Evolutionary conservation across 1,140 invertebrate genomes (phyloP), one percentile per base, ranked within the genome.

Genomic region (Metopolophium dirhodum): DNA sequence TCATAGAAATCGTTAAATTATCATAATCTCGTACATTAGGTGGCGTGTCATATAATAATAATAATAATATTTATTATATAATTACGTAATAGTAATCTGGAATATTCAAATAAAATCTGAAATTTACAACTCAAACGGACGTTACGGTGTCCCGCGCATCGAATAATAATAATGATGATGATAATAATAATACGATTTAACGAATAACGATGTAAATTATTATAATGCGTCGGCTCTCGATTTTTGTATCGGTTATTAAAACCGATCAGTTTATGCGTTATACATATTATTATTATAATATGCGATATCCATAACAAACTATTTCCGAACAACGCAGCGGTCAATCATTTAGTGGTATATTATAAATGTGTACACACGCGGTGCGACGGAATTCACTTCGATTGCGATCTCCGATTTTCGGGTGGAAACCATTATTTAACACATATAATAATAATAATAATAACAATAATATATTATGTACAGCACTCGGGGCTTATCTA

Each of bases 401-500:
- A 89, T 54, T 11, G 7, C 30, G 7, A 49, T 88, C 30, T 26
- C 86, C 35, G 35, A 90, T 41, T 54, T 90, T 45, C 1, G 18
- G 20, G 8, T 18, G 37, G 37, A 90, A 90, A 68, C 54, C 89
- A 90, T 90, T 90, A 68, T 90, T 90, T 90, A 61, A 90, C 54
- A 26, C 26, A 18, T 54, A 89, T 35, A 57, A 68, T 68, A 68
- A 68, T 68, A 68, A 77, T 77, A 68, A n/a, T n/a, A 68, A 89
- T 35, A 54, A 61, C n/a, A 30, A 61, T 68, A 68, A n/a, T 77
- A 77, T 51, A 54, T 54, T 37, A 89, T 89, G 22, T 18, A 77
- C 61, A n/a, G n/a, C 14, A n/a, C n/a, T 77, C 14, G 14, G 14
- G 1, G 35, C 35, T 90, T 61, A 90, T 90, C 88, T 90, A 22